Conservation (phyloP, 2,113 vertebrate species). For the Oryzias melastigma region DNA sequence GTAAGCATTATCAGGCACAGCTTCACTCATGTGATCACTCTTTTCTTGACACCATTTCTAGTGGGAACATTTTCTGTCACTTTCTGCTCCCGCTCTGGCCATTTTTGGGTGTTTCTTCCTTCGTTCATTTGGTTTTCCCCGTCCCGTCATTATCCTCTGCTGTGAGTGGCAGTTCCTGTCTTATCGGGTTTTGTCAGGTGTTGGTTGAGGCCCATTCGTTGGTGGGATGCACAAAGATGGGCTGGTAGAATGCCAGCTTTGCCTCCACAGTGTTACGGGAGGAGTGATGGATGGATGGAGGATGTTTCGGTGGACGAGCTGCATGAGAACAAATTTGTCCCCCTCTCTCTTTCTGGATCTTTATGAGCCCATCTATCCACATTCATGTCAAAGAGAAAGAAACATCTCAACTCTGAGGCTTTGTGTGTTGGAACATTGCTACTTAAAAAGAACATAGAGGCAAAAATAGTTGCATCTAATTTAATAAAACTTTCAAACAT, state of each 20-base stretch:
- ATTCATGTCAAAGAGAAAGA: not conserved
- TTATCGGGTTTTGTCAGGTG: conserved; percentile 72
- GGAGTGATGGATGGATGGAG: conserved; percentile 11
- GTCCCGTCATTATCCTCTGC: conserved; percentile 51
- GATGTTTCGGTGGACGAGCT: conserved; percentile 22
- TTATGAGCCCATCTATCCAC: conserved; percentile 8
- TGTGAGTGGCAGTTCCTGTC: conserved; percentile 40
- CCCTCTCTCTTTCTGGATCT: conserved; percentile 7
- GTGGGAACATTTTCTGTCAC: conserved; percentile 28
- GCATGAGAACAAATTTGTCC: conserved; percentile 10
- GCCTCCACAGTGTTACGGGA: conserved; percentile 25
- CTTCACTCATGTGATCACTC: conserved; percentile 41
- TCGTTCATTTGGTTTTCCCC: conserved; percentile 31
- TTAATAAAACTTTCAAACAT: no score
- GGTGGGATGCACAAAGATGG: conserved; percentile 47
- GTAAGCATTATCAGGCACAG: conserved; percentile 33
- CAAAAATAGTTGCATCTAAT: no score
- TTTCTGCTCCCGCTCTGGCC: conserved; percentile 10
- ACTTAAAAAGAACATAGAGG: no score
- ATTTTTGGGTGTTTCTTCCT: conserved; percentile 19
- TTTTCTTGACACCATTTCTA: conserved; percentile 53
- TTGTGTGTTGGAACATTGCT: no score
- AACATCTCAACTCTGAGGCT: not conserved
- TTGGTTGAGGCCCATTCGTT: conserved; percentile 54
- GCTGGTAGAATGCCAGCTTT: conserved; percentile 50